These are phyloP conservation scores for Arizona elegans DNA, from an alignment of 2,113 vertebrate species.

Conservation along the genomic window DNA sequence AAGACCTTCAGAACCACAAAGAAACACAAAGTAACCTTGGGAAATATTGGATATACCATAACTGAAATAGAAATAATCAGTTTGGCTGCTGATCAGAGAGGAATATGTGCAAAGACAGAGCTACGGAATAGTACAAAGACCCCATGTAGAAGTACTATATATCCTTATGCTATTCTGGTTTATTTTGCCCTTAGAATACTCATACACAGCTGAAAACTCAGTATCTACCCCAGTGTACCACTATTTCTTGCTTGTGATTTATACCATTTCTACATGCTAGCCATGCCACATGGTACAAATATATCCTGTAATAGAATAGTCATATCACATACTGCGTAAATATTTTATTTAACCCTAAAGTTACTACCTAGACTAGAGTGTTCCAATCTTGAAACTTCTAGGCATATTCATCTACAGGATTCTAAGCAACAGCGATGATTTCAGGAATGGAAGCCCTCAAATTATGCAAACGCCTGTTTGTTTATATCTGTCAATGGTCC, in stretches of 20 bases:
- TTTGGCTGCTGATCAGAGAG: background rate
- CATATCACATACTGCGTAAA: background rate
- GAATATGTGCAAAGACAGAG: background rate
- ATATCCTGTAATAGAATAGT: background rate
- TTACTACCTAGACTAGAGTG: background rate
- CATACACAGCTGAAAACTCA: background rate
- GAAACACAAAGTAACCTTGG: background rate
- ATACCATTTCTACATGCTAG: background rate
- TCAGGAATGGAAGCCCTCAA: background rate
- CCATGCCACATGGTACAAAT: background rate
- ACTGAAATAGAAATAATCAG: background rate
- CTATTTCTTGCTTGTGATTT: background rate
- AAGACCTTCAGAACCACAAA: background rate
- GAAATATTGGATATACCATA: background rate
- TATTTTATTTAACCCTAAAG: background rate
- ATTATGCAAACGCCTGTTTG: background rate
- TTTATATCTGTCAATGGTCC: background rate
- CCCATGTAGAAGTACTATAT: background rate
- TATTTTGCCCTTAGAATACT: background rate
- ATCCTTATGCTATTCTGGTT: background rate
- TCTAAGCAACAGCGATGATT: background rate
- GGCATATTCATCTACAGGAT: background rate
- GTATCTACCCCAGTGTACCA: background rate
- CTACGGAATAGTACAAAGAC: background rate
- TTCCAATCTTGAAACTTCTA: background rate